phyloP scores from a whole-genome alignment of 2,888 invertebrate species.

The Pollenia labialis region DNA sequence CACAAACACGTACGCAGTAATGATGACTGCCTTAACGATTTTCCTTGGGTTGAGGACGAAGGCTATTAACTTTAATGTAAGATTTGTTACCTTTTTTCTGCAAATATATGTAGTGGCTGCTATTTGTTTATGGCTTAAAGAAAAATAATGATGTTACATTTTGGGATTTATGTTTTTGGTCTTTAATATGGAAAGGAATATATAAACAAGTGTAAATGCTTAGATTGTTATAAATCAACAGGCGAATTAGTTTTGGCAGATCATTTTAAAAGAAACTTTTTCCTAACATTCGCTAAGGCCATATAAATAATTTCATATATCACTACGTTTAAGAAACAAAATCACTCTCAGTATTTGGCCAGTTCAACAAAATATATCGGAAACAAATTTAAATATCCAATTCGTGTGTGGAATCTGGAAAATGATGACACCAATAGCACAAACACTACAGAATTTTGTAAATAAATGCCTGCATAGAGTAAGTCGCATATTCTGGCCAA shows the following conservation, averaged over 20 bases:
- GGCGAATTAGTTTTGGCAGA: conserved; percentile 23
- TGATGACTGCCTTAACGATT: neutral
- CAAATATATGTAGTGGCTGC: neutral
- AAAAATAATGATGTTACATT: conserved; percentile 26
- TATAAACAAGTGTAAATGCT: neutral
- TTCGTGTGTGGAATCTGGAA: no score
- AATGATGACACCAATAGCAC: no score
- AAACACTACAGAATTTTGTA: no score
- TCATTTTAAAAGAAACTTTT: neutral
- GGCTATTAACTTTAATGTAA: neutral
- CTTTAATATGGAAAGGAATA: neutral
- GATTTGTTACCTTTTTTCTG: neutral
- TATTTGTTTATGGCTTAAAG: neutral
- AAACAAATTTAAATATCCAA: no score
- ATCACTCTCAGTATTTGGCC: no score
- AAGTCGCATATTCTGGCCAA: no score
- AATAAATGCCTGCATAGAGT: no score
- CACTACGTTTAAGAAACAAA: no score
- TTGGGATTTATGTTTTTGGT: neutral
- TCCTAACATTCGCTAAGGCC: no score
- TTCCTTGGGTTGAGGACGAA: conserved; percentile 6
- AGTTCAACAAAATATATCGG: no score
- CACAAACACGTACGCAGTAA: neutral
- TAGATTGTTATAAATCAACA: conserved; percentile 17
- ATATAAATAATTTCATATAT: no score